These are phyloP conservation scores for Oscheius sp. DNA, from an alignment of 2,888 invertebrate species.

Conservation along the genomic window DNA sequence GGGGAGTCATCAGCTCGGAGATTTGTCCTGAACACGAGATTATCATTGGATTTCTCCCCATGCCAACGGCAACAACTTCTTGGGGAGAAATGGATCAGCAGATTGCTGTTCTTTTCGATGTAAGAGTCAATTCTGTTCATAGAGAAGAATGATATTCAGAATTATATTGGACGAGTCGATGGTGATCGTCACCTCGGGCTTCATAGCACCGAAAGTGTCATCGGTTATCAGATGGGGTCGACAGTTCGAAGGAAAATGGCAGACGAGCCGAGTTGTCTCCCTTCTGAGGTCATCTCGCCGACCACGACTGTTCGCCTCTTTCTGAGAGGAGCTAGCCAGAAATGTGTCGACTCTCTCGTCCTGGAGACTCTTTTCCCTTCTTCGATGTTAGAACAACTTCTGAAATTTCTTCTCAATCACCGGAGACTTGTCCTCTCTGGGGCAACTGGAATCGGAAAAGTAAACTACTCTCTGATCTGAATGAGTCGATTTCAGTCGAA, in stretches of 20 bases:
- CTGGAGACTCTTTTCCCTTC: conserved; percentile 69
- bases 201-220: conserved; percentile 84
- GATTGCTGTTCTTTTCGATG: conserved; percentile 58
- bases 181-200: conserved; percentile 88
- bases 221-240: conserved; percentile 86
- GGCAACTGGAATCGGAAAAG: conserved; percentile 76
- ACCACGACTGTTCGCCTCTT: conserved; percentile 62
- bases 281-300: conserved; percentile 60
- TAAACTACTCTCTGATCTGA: background rate
- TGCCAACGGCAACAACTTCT: conserved; percentile 52
- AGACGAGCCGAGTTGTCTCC: conserved; percentile 26
- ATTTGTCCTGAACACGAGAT: conserved; percentile 65
- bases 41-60: conserved; percentile 64
- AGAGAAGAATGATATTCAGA: conserved; percentile 75
- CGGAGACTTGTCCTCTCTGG: conserved; percentile 93
- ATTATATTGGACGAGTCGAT: conserved; percentile 91
- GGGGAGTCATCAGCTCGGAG: conserved; percentile 53
- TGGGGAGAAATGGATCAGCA: conserved; percentile 66
- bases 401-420: conserved; percentile 89
- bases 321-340: conserved; percentile 80
- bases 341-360: conserved; percentile 87
- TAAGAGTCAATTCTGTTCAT: conserved; percentile 2
- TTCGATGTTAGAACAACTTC: conserved; percentile 84
- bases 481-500: conserved; percentile 80
- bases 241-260: conserved; percentile 32